Evolutionary conservation across 2,888 invertebrate species (phyloP), one percentile per base, ranked within the genome.

Genomic region (Thumatha senex): DNA sequence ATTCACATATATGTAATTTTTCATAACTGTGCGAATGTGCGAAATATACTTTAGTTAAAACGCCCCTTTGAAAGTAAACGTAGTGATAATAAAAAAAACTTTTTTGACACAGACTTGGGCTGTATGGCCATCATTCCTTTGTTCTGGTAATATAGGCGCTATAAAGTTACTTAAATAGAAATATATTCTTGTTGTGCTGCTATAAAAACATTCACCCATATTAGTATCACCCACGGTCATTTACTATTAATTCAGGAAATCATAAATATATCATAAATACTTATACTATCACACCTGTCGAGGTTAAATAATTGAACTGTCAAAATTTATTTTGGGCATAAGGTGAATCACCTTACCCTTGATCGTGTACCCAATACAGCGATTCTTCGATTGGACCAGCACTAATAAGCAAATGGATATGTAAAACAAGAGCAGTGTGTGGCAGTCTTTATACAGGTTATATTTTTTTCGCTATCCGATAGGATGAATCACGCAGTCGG

Each of bases 401-500:
- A 18, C n/a, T 11, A 36, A 48, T 18, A 33, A 46, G 42, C 14
- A 55, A 36, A 53, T 53, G 48, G 53, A 58, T 60, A 58, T 62
- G 48, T 63, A 64, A 57, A 56, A 55, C 56, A 44, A 48, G 52
- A 44, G 15, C 34, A 48, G 67, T 67, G 73, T 67, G 65, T 59
- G 61, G 52, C 66, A 52, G 53, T 49, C 64, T 64, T 69, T 69
- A 66, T 61, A 56, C 61, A 61, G 61, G 57, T 59, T 63, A 70
- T 63, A 70, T 74, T 73, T 74, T 79, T 80, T 78, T 60, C 55
- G 74, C 75, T 74, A 80, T 74, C 72, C 67, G 63, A 79, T 78
- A 78, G 78, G 85, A 87, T 88, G 89, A 89, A 82, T 88, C 89
- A 88, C 74, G 56, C 84, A 88, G 87, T 88, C 79, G 73, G 74